Evolutionary conservation across 2,888 invertebrate genomes (phyloP), one percentile per base, ranked within the genome.

Genomic region (Papilio gigon): DNA sequence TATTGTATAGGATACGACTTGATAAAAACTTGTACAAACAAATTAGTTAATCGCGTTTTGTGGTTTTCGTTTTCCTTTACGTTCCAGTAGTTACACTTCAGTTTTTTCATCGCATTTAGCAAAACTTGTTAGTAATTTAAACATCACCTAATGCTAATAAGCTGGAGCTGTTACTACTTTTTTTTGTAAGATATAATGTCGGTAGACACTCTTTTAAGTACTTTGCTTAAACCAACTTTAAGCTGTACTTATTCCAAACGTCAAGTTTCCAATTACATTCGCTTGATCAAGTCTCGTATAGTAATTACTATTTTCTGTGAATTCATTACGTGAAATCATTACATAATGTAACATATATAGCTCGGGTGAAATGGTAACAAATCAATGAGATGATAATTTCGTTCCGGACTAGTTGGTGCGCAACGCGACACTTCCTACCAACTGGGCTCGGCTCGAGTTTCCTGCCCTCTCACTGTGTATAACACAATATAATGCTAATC

Each of bases 381-480:
- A 82, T 79, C 73, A 74, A 78, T 82, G 84, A 79, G 72, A 78
- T 78, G 83, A 80, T 72, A 88, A 85, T 80, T 80, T 74, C 75
- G 86, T 85, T 84, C 93, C 75, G 88, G 89, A 74, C 95, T 95
- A 20, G 95, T 93, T 90, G 95, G 94, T 76, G 94, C 75, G 73
- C 84, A 83, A 67, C 94, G 93, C 84, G 95, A 95, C 94, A 91
- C 94, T 96, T 85, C 95, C 95, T 85, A 95, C 95, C 87, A 94
- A 93, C 93, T 93, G 84, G 94, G 95, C 79, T 93, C 93, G 77
- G 95, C 95, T 73, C 87, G 75, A 94, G 70, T 95, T 96, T 86
- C 95, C 95, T 78, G 95, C 93, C 66, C 94, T 73, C 95, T 95
- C 84, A 87, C 95, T 77, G 93, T 92, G 77, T 80, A 94, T 72